Base-by-base conservation (phyloP, 2,113 vertebrate genomes). In the Rhinogobius similis region DNA sequence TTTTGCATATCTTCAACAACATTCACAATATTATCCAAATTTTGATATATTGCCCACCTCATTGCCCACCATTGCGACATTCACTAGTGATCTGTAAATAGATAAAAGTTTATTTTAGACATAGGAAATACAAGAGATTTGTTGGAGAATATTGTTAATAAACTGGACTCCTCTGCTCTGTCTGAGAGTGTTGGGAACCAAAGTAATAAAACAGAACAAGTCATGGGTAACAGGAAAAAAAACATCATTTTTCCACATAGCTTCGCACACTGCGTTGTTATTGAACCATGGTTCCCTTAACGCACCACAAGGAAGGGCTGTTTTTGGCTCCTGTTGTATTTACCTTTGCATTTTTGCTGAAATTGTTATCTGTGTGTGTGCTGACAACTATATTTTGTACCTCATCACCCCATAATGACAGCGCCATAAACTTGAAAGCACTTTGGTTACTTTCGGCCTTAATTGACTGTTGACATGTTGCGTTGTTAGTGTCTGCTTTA, bases 131-230 rank as follows among this genome's bases (percentile, higher is more conserved):
- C 20, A 48, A 48, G 46, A 6, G 52, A 26, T 24, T 55, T 23
- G 21, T 53, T 26, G 10, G 23, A 23, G 10, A 53, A 3, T 24
- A 12, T 23, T 24, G 11, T 53, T 5, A 12, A 53, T 23, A 24
- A 53, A 52, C 10, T 10, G 10, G 1, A 52, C 3, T 7, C 23
- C 13, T 14, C 55, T 9, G 13, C 13, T 16, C 24, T 16, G 13
- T 29, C 13, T 9, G 58, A 29, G 13, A 36, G 16, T 61, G 29
- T 36, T 36, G 27, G 20, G 2, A n/a, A 4, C 29, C 29, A 38
- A 61, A 38, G 18, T 38, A 61, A 61, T 61, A 61, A 61, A 61
- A 61, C 56, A 61, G 56, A 61, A 20, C 56, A 61, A 10, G 56
- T 36, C 56, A 61, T 36, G 56, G 16, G 56, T 12, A 61, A 36